Evolutionary conservation across 2,113 vertebrate genomes (phyloP).

Genomic region (Hoplias malabaricus): DNA sequence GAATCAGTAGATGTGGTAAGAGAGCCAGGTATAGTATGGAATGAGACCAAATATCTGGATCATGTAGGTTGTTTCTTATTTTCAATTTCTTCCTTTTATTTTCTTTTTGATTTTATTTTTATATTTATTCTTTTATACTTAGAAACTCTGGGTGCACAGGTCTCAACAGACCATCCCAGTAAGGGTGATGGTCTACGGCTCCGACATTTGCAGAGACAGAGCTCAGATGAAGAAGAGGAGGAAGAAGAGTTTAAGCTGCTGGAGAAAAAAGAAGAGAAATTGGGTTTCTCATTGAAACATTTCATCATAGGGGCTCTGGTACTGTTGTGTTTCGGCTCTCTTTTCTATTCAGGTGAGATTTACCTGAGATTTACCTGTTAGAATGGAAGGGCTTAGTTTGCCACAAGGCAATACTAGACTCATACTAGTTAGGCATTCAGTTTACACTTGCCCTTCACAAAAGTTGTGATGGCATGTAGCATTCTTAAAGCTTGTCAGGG

Average conservation of each 20-base stretch:
- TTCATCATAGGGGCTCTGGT: constrained; percentile 79
- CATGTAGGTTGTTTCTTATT: neutral
- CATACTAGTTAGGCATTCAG: too few species aligned
- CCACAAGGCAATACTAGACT: too few species aligned
- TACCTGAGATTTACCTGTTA: constrained; percentile 67
- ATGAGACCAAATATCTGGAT: neutral
- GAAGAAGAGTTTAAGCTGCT: constrained; percentile 67
- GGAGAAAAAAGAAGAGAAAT: constrained; percentile 62
- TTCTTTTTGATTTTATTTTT: neutral
- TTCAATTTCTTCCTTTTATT: neutral
- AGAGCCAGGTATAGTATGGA: constrained; percentile 58
- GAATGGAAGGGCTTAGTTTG: neutral
- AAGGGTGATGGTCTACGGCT: constrained; percentile 65
- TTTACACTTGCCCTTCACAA: too few species aligned
- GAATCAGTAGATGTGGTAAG: constrained; percentile 31
- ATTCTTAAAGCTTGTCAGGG: too few species aligned
- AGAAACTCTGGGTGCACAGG: constrained; percentile 45
- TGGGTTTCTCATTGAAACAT: constrained; percentile 73
- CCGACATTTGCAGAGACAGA: constrained; percentile 60
- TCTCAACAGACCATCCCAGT: constrained; percentile 22
- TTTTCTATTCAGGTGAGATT: constrained; percentile 81
- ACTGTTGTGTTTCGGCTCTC: constrained; percentile 80
- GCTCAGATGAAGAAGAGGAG: constrained; percentile 72
- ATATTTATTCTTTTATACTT: neutral
- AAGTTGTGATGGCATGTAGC: too few species aligned